Base-by-base conservation (phyloP, 2,888 invertebrate species). In the Serrognathus titanus region DNA sequence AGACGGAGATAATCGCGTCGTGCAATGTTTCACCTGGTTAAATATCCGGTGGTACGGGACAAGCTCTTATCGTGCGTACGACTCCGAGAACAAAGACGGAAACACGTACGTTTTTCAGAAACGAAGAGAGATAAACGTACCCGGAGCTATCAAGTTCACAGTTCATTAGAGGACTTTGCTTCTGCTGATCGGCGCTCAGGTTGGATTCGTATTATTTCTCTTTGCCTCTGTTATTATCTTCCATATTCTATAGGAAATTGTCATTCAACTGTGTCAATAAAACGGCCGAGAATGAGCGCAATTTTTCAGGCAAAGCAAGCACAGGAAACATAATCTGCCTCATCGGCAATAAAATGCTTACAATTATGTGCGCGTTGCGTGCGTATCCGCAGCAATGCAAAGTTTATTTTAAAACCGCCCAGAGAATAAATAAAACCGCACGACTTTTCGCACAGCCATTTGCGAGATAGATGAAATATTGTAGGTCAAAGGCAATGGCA, bases 91-190 rank as follows among this genome's bases (percentile, higher is more conserved):
- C 61, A 62, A 63, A 62, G 65, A 66, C 56, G 60, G 62, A 63
- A 60, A 62, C 53, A 60, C 59, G 58, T 61, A 64, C 39, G 39
- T 11, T 39, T 11, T 39, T 12, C 41, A 53, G 47, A 41, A 49
- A 37, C 49, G 49, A 49, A 37, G 37, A 49, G 48, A 49, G 43
- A 48, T 16, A 41, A 16, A 40, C 35, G 45, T 54, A 54, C 49
- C 54, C 48, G 62, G 60, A 70, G 70, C 71, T 73, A 73, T 74
- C 74, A 66, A 69, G 67, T 73, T 73, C 71, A 72, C 74, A 69
- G 72, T 73, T 73, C 73, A 74, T 74, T 74, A 73, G 71, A 69
- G 66, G 65, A 69, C 68, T 70, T 68, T 70, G 69, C 68, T 68
- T 70, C 65, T 66, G 69, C 64, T 66, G 66, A 66, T 65, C 66